These are phyloP conservation scores for Caenorhabditis sp. DNA, from an alignment of 2,888 invertebrate species.

Conservation along the genomic window DNA sequence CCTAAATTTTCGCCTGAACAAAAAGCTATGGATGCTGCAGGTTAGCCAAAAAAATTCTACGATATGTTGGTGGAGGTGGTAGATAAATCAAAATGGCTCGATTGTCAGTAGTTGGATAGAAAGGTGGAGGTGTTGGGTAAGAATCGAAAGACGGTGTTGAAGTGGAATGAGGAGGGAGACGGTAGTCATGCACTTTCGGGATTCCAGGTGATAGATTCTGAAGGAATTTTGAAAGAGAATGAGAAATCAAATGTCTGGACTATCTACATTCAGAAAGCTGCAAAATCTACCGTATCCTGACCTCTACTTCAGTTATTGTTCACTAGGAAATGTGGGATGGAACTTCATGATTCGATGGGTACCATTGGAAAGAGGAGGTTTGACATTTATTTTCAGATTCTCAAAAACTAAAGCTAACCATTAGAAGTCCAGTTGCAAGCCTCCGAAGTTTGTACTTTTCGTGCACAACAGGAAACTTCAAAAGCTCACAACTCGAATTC, in stretches of 20 bases:
- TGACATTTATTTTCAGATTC: no score
- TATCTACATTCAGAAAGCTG: neutral
- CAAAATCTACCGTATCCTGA: constrained; percentile 19
- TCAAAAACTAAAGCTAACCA: no score
- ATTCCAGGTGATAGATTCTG: constrained; percentile 12
- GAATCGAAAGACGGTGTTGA: neutral
- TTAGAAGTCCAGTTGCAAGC: no score
- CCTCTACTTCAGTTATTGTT: neutral
- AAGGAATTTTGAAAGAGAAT: neutral
- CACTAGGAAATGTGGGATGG: no score
- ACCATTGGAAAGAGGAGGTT: neutral
- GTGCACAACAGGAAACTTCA: no score
- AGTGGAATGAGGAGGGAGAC: constrained; percentile 22
- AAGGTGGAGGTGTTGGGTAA: constrained; percentile 44
- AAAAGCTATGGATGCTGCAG: neutral
- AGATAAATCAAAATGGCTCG: constrained; percentile 43
- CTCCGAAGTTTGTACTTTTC: no score
- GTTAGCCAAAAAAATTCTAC: constrained; percentile 14
- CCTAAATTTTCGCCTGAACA: neutral
- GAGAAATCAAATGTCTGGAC: neutral
- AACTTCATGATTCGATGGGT: neutral
- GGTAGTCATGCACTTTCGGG: constrained; percentile 33
- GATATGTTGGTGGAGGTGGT: constrained; percentile 29
- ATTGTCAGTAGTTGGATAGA: constrained; percentile 10
- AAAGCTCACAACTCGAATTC: no score